Conservation (phyloP, 2,888 invertebrate species). For the Oscheius myriophilus region DNA sequence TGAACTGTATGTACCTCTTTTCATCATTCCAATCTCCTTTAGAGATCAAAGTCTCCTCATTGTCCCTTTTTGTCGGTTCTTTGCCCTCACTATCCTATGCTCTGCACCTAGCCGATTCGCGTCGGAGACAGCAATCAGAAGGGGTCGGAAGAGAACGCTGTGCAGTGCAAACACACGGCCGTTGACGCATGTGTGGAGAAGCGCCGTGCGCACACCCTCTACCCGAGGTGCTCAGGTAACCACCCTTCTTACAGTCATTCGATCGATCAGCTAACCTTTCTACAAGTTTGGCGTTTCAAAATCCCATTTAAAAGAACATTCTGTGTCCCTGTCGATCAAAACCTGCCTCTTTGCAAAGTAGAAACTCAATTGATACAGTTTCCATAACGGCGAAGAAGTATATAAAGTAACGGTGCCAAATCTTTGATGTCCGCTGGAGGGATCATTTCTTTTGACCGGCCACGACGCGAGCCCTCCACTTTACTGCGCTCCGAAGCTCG, state of each 20-base stretch:
- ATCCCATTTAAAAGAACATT: too few species aligned
- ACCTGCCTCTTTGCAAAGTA: too few species aligned
- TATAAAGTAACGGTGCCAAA: too few species aligned
- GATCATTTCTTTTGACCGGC: constrained; percentile 24
- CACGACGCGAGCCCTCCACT: constrained; percentile 28
- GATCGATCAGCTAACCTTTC: background rate
- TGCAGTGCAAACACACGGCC: constrained; percentile 28
- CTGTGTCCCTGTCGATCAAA: too few species aligned
- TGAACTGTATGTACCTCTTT: too few species aligned
- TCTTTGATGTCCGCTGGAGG: background rate
- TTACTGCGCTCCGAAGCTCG: constrained; percentile 31
- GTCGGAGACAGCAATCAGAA: constrained; percentile 28
- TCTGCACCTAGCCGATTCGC: constrained; percentile 25
- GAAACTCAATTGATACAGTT: too few species aligned
- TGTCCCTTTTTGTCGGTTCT: too few species aligned
- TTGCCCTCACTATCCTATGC: too few species aligned
- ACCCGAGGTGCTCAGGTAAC: constrained; percentile 26
- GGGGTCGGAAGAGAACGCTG: constrained; percentile 30
- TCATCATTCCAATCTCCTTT: too few species aligned
- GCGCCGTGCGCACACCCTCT: constrained; percentile 31
- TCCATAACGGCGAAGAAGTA: too few species aligned
- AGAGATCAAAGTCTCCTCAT: too few species aligned
- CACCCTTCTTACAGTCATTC: background rate
- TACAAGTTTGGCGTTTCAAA: background rate
- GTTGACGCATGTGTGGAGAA: constrained; percentile 28